These are phyloP conservation scores for Parotocinclus haroldoi DNA, from an alignment of 2,797 vertebrate genomes.

Conservation along the genomic window DNA sequence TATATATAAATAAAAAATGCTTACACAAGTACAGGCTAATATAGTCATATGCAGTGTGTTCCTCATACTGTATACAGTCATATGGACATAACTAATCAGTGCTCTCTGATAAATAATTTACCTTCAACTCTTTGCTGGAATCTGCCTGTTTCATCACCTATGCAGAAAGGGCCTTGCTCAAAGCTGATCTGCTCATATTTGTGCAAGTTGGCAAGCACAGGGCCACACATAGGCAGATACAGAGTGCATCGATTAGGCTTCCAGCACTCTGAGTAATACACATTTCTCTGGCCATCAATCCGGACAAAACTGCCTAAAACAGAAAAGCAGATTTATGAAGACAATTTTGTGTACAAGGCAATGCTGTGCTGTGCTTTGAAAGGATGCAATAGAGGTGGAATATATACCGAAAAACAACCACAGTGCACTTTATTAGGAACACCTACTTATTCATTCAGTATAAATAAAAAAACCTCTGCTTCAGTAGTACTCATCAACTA, in stretches of 20 bases:
- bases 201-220: slow-evolving; percentile 53
- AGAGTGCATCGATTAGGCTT: slow-evolving; percentile 56
- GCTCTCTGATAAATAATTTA: slow-evolving; percentile 4
- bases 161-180: slow-evolving; percentile 58
- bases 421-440: too few species aligned
- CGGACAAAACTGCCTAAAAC: slow-evolving; percentile 47
- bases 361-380: too few species aligned
- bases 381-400: too few species aligned
- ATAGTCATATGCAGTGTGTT: too few species aligned
- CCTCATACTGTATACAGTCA: too few species aligned
- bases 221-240: slow-evolving; percentile 49
- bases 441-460: too few species aligned
- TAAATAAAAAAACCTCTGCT: too few species aligned
- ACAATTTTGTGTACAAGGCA: not conserved
- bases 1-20: too few species aligned
- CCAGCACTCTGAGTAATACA: slow-evolving; percentile 56
- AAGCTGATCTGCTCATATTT: slow-evolving; percentile 63
- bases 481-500: too few species aligned
- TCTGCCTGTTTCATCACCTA: slow-evolving; percentile 51
- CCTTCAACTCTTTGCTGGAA: slow-evolving; percentile 57
- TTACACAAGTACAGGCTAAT: too few species aligned
- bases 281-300: slow-evolving; percentile 51
- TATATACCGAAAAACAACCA: too few species aligned
- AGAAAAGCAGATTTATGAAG: not conserved
- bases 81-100: too few species aligned